phyloP scores from a whole-genome alignment of 2,113 vertebrate genomes.

The Dicentrarchus labrax region DNA sequence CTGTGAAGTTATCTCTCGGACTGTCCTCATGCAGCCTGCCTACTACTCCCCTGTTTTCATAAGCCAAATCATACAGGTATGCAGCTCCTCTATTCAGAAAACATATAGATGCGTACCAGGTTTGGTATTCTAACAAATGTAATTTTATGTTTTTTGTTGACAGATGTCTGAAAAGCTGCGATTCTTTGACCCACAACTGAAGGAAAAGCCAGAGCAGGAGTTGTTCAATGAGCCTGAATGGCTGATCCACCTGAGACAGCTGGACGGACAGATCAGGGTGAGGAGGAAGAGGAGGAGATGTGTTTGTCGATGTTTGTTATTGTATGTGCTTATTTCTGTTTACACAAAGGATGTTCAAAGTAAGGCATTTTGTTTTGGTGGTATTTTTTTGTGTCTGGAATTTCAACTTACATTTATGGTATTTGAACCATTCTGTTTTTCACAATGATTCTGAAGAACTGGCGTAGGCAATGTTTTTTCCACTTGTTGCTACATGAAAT shows the following conservation, averaged over 20 bases:
- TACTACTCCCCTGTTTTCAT: conserved; percentile 90
- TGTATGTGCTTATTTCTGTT: not conserved
- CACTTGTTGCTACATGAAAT: not conserved
- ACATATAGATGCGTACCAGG: not conserved
- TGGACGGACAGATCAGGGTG: conserved; percentile 92
- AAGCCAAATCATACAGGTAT: conserved; percentile 92
- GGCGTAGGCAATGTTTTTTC: too few species aligned
- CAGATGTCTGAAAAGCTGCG: conserved; percentile 92
- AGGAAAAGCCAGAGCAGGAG: conserved; percentile 96
- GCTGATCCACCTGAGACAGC: conserved; percentile 87
- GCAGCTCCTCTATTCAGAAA: not conserved
- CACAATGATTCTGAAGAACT: too few species aligned
- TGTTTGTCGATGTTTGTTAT: not conserved
- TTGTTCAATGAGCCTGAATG: conserved; percentile 90
- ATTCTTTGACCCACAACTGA: conserved; percentile 96
- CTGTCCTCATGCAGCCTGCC: conserved; percentile 86
- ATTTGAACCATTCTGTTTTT: not conserved
- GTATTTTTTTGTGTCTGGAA: not conserved
- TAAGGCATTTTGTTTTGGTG: not conserved
- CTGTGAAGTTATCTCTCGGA: conserved; percentile 94
- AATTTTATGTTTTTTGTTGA: not conserved
- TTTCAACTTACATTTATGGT: not conserved
- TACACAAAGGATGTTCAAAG: not conserved
- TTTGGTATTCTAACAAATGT: not conserved
- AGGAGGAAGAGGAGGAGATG: not conserved